Evolutionary conservation across 2,888 invertebrate species (phyloP), one percentile per base, ranked within the genome.

Genomic region (Andrena bucephala): DNA sequence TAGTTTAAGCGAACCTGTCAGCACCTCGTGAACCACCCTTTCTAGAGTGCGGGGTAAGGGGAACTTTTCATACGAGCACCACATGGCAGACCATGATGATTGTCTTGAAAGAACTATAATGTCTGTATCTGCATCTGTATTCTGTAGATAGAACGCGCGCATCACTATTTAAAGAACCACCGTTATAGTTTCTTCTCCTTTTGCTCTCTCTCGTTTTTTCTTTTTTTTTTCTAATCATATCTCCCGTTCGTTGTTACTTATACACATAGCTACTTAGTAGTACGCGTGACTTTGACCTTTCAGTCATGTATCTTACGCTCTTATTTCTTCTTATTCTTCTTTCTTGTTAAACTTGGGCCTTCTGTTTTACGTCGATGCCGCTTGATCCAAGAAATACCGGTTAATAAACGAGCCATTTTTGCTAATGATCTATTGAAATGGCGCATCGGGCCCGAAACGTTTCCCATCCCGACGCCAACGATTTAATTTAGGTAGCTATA

Each of bases 1-100:
- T 82, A 86, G 83, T 85, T 86, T 90, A 91, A 91, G 89, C 89
- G 87, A 66, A 81, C 77, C 83, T 90, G 89, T 93, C 92, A 90
- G 82, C 92, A 86, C 87, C 78, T 91, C 90, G 86, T 91, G 90
- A 91, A 92, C 82, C 81, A 70, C 70, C 74, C 59, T 70, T 33
- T 86, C 77, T 52, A 20, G 20, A 52, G 50, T 71, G 54, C 31
- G 72, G 27, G 79, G 48, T 74, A 84, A 81, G 84, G 75, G 75
- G 69, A 82, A 75, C 31, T 71, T 74, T 62, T 63, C 27, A 48
- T 77, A 77, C 29, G 70, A 79, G 67, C 68, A 83, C 89, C 91
- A 92, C 85, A 88, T 92, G 91, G 88, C 81, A 77, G 79, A 73
- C 71, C 72, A 88, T 42, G 42, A 42, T 42, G 42, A 91, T 89